These are phyloP conservation scores for Synanthedon myopaeformis DNA, from an alignment of 2,888 invertebrate species.

Conservation along the genomic window DNA sequence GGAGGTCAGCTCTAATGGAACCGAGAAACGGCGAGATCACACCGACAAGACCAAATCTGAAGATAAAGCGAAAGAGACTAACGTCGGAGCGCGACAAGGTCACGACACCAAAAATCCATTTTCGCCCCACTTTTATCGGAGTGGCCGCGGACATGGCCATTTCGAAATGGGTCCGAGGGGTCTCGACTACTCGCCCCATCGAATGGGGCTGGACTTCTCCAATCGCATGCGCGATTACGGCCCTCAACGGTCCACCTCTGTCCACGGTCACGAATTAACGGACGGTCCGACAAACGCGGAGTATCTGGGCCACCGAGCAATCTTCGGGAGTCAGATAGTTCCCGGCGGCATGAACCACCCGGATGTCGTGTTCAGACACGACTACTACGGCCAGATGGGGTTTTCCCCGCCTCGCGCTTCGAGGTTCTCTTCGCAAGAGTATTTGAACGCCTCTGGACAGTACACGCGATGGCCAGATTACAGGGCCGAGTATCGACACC, in stretches of 20 bases:
- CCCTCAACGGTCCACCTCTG: constrained; percentile 57
- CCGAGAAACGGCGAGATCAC: constrained; percentile 15
- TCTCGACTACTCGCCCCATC: constrained; percentile 58
- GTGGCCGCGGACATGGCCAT: constrained; percentile 49
- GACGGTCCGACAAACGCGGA: constrained; percentile 50
- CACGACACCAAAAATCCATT: constrained; percentile 56
- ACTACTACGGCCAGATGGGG: constrained; percentile 51
- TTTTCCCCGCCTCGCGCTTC: constrained; percentile 53
- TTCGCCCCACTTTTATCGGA: constrained; percentile 49
- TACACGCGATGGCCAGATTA: constrained; percentile 58
- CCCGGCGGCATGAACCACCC: constrained; percentile 52
- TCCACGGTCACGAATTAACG: constrained; percentile 61
- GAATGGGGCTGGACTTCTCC: constrained; percentile 51
- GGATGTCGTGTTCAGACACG: constrained; percentile 58
- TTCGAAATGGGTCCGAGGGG: constrained; percentile 66
- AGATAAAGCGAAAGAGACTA: constrained; percentile 30
- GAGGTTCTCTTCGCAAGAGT: constrained; percentile 64
- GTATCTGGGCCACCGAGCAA: constrained; percentile 46
- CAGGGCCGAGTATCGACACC: constrained; percentile 53
- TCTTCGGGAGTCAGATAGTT: constrained; percentile 52
- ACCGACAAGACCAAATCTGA: constrained; percentile 14
- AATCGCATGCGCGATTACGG: constrained; percentile 53
- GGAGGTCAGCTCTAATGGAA: constrained; percentile 32
- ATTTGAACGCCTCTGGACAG: constrained; percentile 53
- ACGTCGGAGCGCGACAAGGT: constrained; percentile 26